Evolutionary conservation across 2,113 vertebrate species (phyloP), one percentile per base, ranked within the genome.

Genomic region (Xerus inauris): DNA sequence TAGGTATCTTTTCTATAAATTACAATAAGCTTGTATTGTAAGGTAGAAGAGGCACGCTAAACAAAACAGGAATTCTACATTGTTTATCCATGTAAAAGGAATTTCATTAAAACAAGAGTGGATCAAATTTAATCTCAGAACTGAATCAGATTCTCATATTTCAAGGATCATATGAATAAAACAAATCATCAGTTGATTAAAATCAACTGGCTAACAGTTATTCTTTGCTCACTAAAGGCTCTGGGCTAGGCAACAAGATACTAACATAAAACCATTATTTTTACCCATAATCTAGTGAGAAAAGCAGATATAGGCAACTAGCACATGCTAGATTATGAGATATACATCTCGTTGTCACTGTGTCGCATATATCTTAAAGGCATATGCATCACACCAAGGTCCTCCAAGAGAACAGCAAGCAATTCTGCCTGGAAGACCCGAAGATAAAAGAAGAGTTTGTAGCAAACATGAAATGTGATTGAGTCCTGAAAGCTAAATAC

Each of bases 101-200:
- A 67, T 72, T 71, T 7, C 32, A 35, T 91, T 71, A 57, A 96
- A 85, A 83, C 72, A 84, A 89, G 24, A 1, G 69, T 38, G 16
- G 81, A 83, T 51, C 10, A 87, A 65, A 95, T 93, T 91, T 42
- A 73, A 87, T 67, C 35, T 89, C 30, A 67, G 57, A 87, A 94
- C 5, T 89, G 76, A 87, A 35, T 24, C 22, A 94, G 22, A 72
- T 51, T 51, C 35, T 80, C 40, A 32, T 64, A 64, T 47, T 93
- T 94, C 6, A 59, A 47, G 32, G 76, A 49, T 77, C 49, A 65
- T 76, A 3, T 77, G 40, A 82, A 86, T 77, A 49, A 76, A 87
- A 71, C 1, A 83, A 16, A 86, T 47, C 9, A 80, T 10, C 22
- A 79, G 8, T 67, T 85, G 13, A 85, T 75, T 85, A 77, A 92